Evolutionary conservation across 2,113 vertebrate genomes (phyloP).

Genomic region (Peromyscus californicus): DNA sequence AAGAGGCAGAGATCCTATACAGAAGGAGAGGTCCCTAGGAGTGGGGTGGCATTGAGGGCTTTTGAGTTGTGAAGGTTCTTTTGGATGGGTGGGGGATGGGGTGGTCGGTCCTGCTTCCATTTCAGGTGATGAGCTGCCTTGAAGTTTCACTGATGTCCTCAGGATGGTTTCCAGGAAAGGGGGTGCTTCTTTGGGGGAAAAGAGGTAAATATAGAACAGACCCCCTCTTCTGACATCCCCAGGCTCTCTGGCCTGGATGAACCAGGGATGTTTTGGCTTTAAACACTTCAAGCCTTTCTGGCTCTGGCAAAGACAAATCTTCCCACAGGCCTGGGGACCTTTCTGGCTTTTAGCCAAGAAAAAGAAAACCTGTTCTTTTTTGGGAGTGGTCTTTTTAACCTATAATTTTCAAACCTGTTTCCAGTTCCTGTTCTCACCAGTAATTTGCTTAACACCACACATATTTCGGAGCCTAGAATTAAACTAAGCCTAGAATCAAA

Average conservation of each 20-base stretch:
- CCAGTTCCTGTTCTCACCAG: neutral
- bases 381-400: neutral
- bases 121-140: neutral
- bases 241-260: neutral
- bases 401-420: neutral
- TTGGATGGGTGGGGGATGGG: neutral
- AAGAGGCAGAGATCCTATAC: neutral
- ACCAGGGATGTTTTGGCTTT: neutral
- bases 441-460: neutral
- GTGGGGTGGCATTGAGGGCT: accelerated
- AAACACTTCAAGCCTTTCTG: too few species aligned
- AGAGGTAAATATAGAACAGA: too few species aligned
- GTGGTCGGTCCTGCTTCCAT: too few species aligned
- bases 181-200: neutral
- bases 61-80: neutral
- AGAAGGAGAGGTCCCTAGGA: too few species aligned
- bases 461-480: neutral
- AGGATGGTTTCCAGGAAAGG: neutral
- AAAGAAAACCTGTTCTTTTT: neutral
- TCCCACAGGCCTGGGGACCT: neutral
- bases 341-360: neutral
- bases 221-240: too few species aligned
- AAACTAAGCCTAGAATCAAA: neutral
- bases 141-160: neutral
- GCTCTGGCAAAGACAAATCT: neutral